Evolutionary conservation across 2,888 invertebrate genomes (phyloP).

Genomic region (Orchesellides sinensis): DNA sequence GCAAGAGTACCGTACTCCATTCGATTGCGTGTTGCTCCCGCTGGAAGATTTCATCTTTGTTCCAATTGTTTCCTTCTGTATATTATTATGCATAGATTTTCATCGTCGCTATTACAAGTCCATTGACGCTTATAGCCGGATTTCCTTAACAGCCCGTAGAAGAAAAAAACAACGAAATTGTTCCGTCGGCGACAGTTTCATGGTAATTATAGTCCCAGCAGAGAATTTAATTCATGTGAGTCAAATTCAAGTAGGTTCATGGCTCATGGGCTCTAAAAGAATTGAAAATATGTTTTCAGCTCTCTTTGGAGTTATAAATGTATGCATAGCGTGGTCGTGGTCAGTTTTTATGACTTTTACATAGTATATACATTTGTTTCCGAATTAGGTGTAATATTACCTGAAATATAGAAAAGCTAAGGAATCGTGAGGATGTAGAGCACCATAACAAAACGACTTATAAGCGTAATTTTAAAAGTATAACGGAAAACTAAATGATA

Average conservation of each 20-base stretch:
- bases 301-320: too few species aligned
- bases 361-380: too few species aligned
- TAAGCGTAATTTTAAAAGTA: constrained; percentile 52
- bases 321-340: constrained; percentile 1
- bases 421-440: constrained; percentile 13
- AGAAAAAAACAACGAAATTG: constrained; percentile 37
- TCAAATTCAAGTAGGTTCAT: too few species aligned
- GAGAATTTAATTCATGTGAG: too few species aligned
- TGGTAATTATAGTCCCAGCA: constrained; percentile 37
- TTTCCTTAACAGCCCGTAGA: constrained; percentile 51
- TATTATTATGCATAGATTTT: too few species aligned
- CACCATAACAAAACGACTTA: constrained; percentile 45
- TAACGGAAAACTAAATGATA: constrained; percentile 40
- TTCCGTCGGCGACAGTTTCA: constrained; percentile 65
- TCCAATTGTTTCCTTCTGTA: not conserved
- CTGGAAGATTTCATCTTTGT: not conserved
- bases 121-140: constrained; percentile 60
- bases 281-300: too few species aligned
- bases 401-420: not conserved
- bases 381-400: too few species aligned
- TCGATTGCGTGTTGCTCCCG: not conserved
- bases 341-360: constrained; percentile 41
- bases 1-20: not conserved
- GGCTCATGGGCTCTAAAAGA: too few species aligned
- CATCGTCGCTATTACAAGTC: constrained; percentile 43